Evolutionary conservation across 2,888 invertebrate genomes (phyloP), one percentile per base, ranked within the genome.

Genomic region (Tridacna gigas): DNA sequence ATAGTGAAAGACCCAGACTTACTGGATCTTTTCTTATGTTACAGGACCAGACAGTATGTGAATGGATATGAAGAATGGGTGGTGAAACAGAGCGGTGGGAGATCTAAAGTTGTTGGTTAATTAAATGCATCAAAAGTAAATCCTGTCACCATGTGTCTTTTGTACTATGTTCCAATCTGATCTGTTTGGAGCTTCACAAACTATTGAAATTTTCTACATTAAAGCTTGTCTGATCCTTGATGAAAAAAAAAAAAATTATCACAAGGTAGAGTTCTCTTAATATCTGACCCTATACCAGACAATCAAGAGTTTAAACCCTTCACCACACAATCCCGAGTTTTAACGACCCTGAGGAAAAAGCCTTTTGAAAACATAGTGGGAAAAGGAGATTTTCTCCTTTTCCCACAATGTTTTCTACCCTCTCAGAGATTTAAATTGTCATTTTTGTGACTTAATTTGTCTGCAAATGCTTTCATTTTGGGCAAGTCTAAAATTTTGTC

Each of bases 1-100:
- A 37, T 7, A 37, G 37, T 37, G 37, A 7, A 37, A 37, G 37
- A 37, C 37, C 7, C 7, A 37, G 7, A 7, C 37, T 2, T 37
- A 37, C 2, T 7, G 2, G 37, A 37, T 37, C 63, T 25, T 63
- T 12, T 63, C 4, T 67, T 48, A 9, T 77, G 15, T 26, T 66
- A 18, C 82, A 91, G 91, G 75, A 83, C 89, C 1, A 84, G 89
- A 47, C 89, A 91, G 76, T 91, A 89, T 66, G 80, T 74, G 15
- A 90, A 89, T 45, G 91, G 91, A 1, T 91, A 79, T 80, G 85
- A 88, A 26, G 90, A 88, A 51, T 91, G 90, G 90, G 47, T 61
- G 37, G 77, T 71, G 65, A 81, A 77, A 76, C 78, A 79, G 22
- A 69, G 37, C n/a, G 25, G n/a, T 7, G 63, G 26, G 13, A 18